Base-by-base conservation (phyloP, 1,140 invertebrate species). In the Potamilus streckersoni region DNA sequence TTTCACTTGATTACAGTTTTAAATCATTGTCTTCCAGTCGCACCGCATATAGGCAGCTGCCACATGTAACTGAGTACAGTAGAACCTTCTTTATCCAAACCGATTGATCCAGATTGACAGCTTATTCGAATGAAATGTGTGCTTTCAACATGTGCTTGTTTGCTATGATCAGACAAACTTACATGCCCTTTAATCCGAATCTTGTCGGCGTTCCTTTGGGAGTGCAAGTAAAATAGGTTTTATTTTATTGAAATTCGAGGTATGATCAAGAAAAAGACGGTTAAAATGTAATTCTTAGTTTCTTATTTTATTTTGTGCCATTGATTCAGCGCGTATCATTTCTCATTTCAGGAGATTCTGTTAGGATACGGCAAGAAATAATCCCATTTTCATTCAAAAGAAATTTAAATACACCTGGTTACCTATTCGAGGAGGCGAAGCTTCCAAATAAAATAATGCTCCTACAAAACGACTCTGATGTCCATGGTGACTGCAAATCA, bases 371-470 rank as follows among this genome's bases (percentile, higher is more conserved):
- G 27, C 75, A 77, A 55, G 75, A 77, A 69, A 77, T 77, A 58
- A 77, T 77, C 14, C 75, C 75, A 68, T 77, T 77, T 19, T 77
- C 75, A 64, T 77, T 77, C 49, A 77, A 77, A 73, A 77, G 73
- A 60, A 71, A 69, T 58, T 55, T 77, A 55, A 20, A 64, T 19
- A 49, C 67, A 2, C 65, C 69, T 23, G 66, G 60, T 58, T 59
- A n/a, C n/a, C 60, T 69, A 38, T 65, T 61, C 11, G 74, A 76
- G 15, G 70, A 72, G 20, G 75, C 72, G 19, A 66, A 71, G 69
- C 73, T 66, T 17, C 62, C 65, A 49, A 77, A 72, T 77, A 77
- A 77, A 73, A 71, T 77, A 20, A 66, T 77, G 23, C 75, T 77
- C 66, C 55, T 72, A 31, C 74, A 76, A 61, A 77, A 70, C 20